Conservation (phyloP, 2,113 vertebrate genomes). For the Ceyx melanurus region DNA sequence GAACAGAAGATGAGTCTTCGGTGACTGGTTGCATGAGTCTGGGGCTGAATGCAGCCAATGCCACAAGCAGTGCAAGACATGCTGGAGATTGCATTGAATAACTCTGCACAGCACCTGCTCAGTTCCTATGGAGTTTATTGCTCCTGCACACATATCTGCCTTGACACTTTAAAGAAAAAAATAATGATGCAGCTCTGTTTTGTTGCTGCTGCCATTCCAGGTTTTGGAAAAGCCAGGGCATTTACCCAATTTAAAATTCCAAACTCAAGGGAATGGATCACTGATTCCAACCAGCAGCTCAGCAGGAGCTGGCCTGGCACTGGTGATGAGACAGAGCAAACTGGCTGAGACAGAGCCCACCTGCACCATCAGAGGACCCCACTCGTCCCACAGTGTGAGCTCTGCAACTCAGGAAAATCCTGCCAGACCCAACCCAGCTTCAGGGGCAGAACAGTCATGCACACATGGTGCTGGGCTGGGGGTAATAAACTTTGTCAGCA, state of each 20-base stretch:
- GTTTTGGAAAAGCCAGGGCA: neutral
- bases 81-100: neutral
- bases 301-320: neutral
- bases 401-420: rapidly evolving
- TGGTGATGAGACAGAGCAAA: neutral
- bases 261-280: rapidly evolving
- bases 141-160: neutral
- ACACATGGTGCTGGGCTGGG: rapidly evolving
- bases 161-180: neutral
- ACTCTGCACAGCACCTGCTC: neutral
- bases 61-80: neutral
- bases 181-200: rapidly evolving
- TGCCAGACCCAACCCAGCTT: rapidly evolving
- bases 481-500: neutral
- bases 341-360: rapidly evolving
- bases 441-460: rapidly evolving
- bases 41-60: neutral
- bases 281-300: neutral
- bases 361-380: neutral
- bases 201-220: neutral
- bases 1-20: neutral
- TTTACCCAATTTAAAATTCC: neutral
- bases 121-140: neutral
- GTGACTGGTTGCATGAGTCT: rapidly evolving
- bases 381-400: rapidly evolving